A percentile compares a stretch with the other conserved stretches of the same genome.
phyloP scores from a whole-genome alignment of 2,888 invertebrate species.

The Steinernema scapterisci region DNA sequence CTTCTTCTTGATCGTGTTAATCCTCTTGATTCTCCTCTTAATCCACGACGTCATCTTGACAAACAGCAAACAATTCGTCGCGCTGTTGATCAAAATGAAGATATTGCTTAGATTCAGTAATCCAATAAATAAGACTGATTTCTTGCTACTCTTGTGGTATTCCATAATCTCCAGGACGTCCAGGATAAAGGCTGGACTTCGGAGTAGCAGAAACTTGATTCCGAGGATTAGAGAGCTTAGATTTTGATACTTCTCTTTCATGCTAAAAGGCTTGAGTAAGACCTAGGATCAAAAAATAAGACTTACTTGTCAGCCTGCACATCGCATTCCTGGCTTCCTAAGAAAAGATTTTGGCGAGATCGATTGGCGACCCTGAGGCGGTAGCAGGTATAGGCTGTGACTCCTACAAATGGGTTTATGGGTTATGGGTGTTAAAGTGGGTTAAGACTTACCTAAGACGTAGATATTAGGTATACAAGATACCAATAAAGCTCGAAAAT shows the following conservation, averaged over 20 bases:
- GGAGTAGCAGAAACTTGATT: background rate
- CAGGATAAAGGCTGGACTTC: background rate
- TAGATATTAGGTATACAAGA: background rate
- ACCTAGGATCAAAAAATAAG: background rate
- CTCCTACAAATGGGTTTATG: background rate
- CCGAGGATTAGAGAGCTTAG: background rate
- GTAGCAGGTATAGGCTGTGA: background rate
- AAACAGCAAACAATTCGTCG: constrained; percentile 14
- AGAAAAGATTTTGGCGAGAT: background rate
- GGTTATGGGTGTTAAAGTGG: background rate
- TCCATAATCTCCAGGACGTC: background rate
- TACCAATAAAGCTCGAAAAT: background rate
- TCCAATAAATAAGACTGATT: background rate
- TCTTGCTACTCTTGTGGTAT: background rate
- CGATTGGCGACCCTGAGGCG: background rate
- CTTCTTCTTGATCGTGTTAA: constrained; percentile 27
- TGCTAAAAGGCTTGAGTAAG: background rate
- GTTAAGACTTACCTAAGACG: background rate
- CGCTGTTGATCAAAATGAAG: constrained; percentile 1
- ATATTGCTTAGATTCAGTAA: background rate
- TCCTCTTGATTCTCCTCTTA: constrained; percentile 15
- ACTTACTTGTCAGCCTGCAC: background rate
- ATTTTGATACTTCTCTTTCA: background rate
- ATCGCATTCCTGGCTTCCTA: background rate
- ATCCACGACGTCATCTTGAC: constrained; percentile 19